These are phyloP conservation scores for Oreotrochilus melanogaster DNA, from an alignment of 2,113 vertebrate genomes.

Conservation along the genomic window DNA sequence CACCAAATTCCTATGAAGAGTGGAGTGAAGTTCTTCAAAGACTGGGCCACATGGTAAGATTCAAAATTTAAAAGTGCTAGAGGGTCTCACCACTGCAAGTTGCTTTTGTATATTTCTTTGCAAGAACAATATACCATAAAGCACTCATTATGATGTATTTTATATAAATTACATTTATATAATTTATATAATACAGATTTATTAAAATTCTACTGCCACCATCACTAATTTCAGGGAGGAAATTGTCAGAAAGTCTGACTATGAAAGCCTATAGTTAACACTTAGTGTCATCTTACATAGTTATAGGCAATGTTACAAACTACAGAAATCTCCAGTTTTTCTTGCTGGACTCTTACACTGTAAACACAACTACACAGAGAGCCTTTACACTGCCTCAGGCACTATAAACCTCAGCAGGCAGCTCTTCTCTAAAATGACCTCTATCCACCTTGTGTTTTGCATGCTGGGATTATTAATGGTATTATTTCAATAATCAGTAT, in stretches of 20 bases:
- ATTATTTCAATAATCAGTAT: neutral
- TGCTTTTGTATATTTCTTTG: neutral
- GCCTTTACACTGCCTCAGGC: neutral
- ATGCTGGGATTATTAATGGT: neutral
- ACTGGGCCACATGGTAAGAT: neutral
- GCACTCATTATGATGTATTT: neutral
- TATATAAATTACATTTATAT: too few relatives aligned
- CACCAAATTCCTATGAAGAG: neutral
- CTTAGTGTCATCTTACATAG: neutral
- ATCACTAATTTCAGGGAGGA: neutral
- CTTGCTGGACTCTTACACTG: neutral
- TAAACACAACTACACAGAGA: neutral
- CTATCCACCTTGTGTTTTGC: neutral
- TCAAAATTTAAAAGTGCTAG: neutral
- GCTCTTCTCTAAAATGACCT: neutral
- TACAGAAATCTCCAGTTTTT: neutral
- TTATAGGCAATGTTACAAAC: neutral
- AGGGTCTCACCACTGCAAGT: neutral
- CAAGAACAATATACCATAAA: neutral
- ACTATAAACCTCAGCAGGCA: neutral
- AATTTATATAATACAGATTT: too few relatives aligned
- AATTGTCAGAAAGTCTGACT: neutral
- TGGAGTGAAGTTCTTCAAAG: neutral
- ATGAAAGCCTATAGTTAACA: neutral
- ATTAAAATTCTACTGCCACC: neutral